Base-by-base conservation (phyloP, 2,797 vertebrate genomes). In the Eurystomus glaucurus region DNA sequence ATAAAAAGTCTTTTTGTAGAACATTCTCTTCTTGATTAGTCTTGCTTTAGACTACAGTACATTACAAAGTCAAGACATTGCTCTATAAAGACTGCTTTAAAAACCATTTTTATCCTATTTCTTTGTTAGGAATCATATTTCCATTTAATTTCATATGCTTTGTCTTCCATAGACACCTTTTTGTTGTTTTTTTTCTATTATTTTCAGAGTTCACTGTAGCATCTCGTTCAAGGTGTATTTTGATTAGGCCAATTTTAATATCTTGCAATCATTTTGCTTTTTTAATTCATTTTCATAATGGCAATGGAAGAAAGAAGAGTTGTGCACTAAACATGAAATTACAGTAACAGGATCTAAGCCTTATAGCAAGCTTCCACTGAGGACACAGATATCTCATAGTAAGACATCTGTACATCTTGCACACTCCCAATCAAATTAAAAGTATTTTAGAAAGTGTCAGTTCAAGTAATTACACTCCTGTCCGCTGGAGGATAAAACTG, bases 201-300 rank as follows among this genome's bases (percentile, higher is more conserved):
- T 95, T 97, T 95, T 97, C 96, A 94, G 45, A 64, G 50, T 61
- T 82, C 64, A 83, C 55, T 74, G 11, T n/a, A 75, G 85, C 57
- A 70, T 81, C 70, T 77, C 77, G 81, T 82, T 88, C 71, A 92
- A 93, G 66, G 54, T 66, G 31, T 54, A 88, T 81, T 95, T 96
- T 81, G 92, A 91, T 91, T 68, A 90, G 28, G 64, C 76, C 72
- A 92, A 85, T 97, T 97, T 96, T 97, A 97, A 96, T 94, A 96
- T 89, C 70, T 84, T 95, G 76, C 3, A 3, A 83, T 87, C 13
- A n/a, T 78, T 96, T 95, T 74, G 57, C 33, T 80, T 96, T 91
- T 81, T 74, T 5, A 70, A 92, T 91, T 88, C 10, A 71, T 83
- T 93, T 88, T 90, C 51, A 93, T 87, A 80, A 90, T 57, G 37